Percentiles rank a stretch among this genome's conserved stretches.
Evolutionary conservation across 2,113 vertebrate genomes (phyloP).

Genomic region (Chelonoidis abingdonii): DNA sequence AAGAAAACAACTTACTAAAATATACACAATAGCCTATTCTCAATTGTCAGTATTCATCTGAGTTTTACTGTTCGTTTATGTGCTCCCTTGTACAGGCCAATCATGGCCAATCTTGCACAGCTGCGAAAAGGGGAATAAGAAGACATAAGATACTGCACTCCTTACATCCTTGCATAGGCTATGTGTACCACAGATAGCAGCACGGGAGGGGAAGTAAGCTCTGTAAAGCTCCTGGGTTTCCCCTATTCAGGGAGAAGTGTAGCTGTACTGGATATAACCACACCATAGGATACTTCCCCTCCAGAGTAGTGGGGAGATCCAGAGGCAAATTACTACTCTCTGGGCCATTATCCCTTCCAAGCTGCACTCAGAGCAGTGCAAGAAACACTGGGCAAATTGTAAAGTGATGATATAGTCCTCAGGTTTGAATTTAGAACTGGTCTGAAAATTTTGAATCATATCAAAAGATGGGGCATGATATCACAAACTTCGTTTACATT

Average conservation of each 20-base stretch:
- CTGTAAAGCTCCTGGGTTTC: background rate
- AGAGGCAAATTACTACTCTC: background rate
- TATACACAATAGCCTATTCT: background rate
- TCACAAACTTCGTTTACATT: slow-evolving; percentile 8
- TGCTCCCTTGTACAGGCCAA: slow-evolving; percentile 16
- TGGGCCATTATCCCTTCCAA: background rate
- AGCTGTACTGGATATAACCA: background rate
- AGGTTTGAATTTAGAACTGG: slow-evolving; percentile 17
- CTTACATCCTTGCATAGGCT: background rate
- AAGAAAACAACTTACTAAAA: background rate
- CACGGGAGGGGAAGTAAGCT: background rate
- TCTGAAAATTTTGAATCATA: background rate
- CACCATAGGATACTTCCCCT: background rate
- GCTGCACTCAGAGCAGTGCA: background rate
- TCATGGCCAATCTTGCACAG: slow-evolving; percentile 33
- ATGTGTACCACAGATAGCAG: background rate
- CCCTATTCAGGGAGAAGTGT: background rate
- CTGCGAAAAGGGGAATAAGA: background rate
- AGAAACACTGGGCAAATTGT: slow-evolving; percentile 5
- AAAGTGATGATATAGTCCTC: background rate
- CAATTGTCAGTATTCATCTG: background rate
- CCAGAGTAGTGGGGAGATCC: background rate
- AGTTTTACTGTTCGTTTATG: background rate
- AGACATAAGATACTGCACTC: background rate
- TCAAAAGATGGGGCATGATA: slow-evolving; percentile 11